Base-by-base conservation (phyloP, 2,113 vertebrate genomes). In the Jaculus jaculus region DNA sequence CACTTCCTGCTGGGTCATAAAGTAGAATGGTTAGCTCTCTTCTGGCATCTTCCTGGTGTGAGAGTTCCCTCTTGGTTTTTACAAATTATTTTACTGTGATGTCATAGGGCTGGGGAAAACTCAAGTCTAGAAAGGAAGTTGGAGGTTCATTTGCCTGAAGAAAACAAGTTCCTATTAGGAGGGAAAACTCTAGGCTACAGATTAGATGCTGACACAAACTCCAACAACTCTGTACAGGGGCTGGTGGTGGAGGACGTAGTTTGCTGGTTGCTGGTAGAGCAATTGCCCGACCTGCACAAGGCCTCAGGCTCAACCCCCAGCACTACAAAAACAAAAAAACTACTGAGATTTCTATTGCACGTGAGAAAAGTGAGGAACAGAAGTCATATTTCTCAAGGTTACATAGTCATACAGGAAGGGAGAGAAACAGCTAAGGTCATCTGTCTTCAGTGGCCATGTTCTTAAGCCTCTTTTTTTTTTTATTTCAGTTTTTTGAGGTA, bases 361-460 rank as follows among this genome's bases (percentile, higher is more conserved):
- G 47, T 89, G 37, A 93, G n/a, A 73, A 93, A 74, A 85, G 20
- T 82, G 30, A 92, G n/a, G 61, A 92, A 81, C 34, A 58, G 32
- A 90, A 28, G 42, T 37, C 80, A 51, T 30, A 11, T 42, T 87
- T 75, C 75, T 68, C 54, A 66, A 81, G 61, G 16, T 77, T 72
- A 65, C 32, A 60, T 18, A 87, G 32, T 80, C 73, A 92, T 68
- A 92, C 23, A 42, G 32, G 74, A 85, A 91, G 37, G 42, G 65
- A 72, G 72, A 39, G 20, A 94, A 73, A 65, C 32, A 80, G 21
- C 8, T 63, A 17, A 63, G 24, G 61, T 28, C 66, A 28, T 92
- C 51, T 60, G 1, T 34, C 34, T 89, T 79, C 74, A 87, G 37
- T 47, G 30, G 32, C 54, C 42, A 74, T 34, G 74, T 87, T 82